phyloP scores from a whole-genome alignment of 2,888 invertebrate genomes.

The Tenodera sinensis region DNA sequence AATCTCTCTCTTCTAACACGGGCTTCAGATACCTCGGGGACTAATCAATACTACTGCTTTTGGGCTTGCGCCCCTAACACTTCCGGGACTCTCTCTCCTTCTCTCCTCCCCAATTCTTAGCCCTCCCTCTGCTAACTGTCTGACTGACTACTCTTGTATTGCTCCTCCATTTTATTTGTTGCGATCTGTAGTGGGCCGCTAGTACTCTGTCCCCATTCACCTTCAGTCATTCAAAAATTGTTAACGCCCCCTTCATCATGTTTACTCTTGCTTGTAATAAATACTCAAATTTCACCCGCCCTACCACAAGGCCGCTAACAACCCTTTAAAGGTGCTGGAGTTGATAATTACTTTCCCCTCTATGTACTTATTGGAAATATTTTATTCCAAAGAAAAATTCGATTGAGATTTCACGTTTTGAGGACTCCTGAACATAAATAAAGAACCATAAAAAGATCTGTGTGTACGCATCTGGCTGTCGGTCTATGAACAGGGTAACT shows the following conservation, averaged over 20 bases:
- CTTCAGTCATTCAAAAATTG: not conserved
- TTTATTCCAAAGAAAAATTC: too few species aligned
- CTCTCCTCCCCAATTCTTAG: not conserved
- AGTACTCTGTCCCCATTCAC: not conserved
- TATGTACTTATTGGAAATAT: too few species aligned
- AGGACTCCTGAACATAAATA: too few species aligned
- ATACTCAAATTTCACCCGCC: not conserved
- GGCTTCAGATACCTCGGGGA: slow-evolving; percentile 13
- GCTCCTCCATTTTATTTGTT: not conserved
- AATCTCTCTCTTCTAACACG: not conserved
- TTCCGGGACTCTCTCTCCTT: not conserved
- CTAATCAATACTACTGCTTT: slow-evolving; percentile 25
- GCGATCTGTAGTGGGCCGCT: not conserved
- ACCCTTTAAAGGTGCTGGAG: too few species aligned
- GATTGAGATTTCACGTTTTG: too few species aligned
- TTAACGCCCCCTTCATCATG: not conserved
- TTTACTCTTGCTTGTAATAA: not conserved
- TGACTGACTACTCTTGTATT: not conserved
- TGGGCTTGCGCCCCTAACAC: slow-evolving; percentile 16
- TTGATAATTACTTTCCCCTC: too few species aligned
- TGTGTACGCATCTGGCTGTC: too few species aligned
- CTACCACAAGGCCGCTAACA: too few species aligned
- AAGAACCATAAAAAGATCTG: too few species aligned
- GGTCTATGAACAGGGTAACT: too few species aligned
- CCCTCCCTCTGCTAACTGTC: not conserved